Evolutionary conservation across 2,888 invertebrate genomes (phyloP).

Genomic region (Autographa gamma): DNA sequence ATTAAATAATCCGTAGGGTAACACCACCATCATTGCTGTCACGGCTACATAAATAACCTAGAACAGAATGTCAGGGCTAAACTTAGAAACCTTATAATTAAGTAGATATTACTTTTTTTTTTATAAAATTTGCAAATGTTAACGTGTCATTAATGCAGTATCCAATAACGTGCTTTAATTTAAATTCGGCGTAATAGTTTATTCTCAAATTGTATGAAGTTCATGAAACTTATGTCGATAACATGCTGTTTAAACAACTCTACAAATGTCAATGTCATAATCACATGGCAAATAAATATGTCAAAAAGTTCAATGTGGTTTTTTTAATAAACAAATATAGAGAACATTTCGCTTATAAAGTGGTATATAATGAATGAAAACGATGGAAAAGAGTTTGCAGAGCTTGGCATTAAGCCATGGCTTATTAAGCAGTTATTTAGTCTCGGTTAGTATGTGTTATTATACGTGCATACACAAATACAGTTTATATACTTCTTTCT

Average conservation of each 20-base stretch:
- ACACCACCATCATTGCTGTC: neutral
- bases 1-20: neutral
- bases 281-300: conserved; percentile 21
- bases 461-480: neutral
- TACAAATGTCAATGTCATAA: conserved; percentile 17
- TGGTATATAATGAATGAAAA: conserved; percentile 74
- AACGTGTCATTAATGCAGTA: no score
- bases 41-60: neutral
- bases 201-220: no score
- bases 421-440: conserved; percentile 91
- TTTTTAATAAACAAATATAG: neutral
- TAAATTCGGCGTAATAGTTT: no score
- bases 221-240: no score
- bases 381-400: conserved; percentile 86
- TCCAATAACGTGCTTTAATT: no score
- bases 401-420: conserved; percentile 92
- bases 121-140: no score
- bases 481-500: neutral
- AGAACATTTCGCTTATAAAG: neutral
- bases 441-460: conserved; percentile 88
- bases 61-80: neutral
- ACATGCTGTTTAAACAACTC: no score
- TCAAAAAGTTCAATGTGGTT: conserved; percentile 10
- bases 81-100: no score
- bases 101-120: no score